A percentile compares a stretch with the other conserved stretches of the same genome.
Conservation (phyloP, 2,797 vertebrate genomes). For the Arnoldichthys spilopterus region DNA sequence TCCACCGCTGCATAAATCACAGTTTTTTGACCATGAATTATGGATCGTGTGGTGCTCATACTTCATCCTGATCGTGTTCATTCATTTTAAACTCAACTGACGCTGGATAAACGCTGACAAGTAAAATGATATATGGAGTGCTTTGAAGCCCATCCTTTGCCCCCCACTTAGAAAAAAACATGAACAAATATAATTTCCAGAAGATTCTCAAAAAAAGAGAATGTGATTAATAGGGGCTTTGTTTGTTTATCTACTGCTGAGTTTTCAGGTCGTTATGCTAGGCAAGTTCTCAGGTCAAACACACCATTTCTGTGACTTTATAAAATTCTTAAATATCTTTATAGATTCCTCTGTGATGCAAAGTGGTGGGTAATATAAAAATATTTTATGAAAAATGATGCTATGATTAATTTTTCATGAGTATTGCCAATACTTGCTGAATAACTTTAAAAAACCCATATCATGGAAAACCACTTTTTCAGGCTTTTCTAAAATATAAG, state of each 20-base stretch:
- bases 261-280: background rate
- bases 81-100: slow-evolving; percentile 3
- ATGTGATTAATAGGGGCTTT: slow-evolving; percentile 10
- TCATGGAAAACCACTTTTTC: no score
- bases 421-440: no score
- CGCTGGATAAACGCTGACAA: background rate
- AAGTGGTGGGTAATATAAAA: background rate
- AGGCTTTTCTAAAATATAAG: no score
- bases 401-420: no score
- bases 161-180: background rate
- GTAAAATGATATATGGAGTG: background rate
- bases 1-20: background rate
- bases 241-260: background rate
- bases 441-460: no score
- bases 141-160: background rate
- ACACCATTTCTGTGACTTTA: slow-evolving; percentile 19
- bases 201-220: background rate
- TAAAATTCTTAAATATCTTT: no score
- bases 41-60: slow-evolving; percentile 15
- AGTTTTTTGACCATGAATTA: slow-evolving; percentile 19
- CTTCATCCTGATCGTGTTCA: slow-evolving; percentile 10
- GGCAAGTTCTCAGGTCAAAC: slow-evolving; percentile 9
- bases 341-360: no score
- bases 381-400: background rate
- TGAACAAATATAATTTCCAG: background rate